These are phyloP conservation scores for Caenorhabditis macrosperma DNA, from an alignment of 2,888 invertebrate species.

Conservation along the genomic window DNA sequence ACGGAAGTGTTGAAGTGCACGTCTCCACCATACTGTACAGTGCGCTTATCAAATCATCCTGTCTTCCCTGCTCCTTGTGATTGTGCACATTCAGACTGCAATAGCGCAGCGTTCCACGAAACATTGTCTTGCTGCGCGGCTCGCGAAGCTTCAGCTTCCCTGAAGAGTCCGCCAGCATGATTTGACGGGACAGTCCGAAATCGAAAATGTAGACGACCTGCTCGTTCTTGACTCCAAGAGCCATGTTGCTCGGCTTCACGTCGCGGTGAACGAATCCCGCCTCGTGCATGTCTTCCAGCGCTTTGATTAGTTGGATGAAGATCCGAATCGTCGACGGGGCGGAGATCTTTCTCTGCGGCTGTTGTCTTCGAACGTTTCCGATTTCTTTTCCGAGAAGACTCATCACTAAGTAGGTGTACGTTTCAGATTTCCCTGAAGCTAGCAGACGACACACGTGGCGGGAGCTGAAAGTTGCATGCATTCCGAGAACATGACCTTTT, in stretches of 20 bases:
- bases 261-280: constrained; percentile 76
- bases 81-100: constrained; percentile 98
- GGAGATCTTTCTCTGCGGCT: constrained; percentile 67
- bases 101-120: constrained; percentile 94
- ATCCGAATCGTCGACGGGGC: constrained; percentile 64
- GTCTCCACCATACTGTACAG: constrained; percentile 72
- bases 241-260: constrained; percentile 74
- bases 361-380: constrained; percentile 69
- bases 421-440: constrained; percentile 65
- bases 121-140: constrained; percentile 85
- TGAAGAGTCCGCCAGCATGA: constrained; percentile 84
- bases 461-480: constrained; percentile 63
- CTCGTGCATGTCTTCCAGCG: constrained; percentile 69
- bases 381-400: constrained; percentile 74
- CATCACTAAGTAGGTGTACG: constrained; percentile 74
- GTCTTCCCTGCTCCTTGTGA: constrained; percentile 88
- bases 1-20: constrained; percentile 71
- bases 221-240: constrained; percentile 63
- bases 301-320: constrained; percentile 68
- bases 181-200: constrained; percentile 76
- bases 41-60: constrained; percentile 48
- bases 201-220: constrained; percentile 74
- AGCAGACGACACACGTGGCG: constrained; percentile 70
- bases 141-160: constrained; percentile 84
- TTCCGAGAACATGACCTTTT: no score